These are phyloP conservation scores for Vannuccia rotundouncinata DNA, from an alignment of 2,888 invertebrate species.

Conservation along the genomic window DNA sequence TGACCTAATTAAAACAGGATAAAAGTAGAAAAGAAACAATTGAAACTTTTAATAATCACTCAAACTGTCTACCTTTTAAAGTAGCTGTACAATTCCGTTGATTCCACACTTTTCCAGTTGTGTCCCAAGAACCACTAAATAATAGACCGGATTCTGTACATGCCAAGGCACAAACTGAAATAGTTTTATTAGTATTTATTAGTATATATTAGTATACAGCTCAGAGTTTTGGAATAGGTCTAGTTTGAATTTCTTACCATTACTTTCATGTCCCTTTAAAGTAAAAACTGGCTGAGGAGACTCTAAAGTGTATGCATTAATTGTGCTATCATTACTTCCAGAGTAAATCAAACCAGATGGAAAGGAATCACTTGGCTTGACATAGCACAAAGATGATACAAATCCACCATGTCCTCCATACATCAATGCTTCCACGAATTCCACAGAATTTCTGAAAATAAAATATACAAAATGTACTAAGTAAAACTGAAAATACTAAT, in stretches of 20 bases:
- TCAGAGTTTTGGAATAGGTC: neutral
- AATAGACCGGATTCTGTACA: conserved; percentile 61
- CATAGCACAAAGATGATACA: conserved; percentile 71
- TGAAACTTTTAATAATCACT: neutral
- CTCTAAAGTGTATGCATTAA: conserved; percentile 70
- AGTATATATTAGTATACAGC: conserved; percentile 4
- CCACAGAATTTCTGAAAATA: conserved; percentile 57
- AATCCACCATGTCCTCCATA: conserved; percentile 73
- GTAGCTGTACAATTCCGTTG: conserved; percentile 61
- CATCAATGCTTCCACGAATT: conserved; percentile 47
- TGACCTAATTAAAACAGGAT: too few species aligned
- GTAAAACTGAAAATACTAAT: too few species aligned
- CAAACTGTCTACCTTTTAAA: conserved; percentile 54
- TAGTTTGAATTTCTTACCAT: neutral
- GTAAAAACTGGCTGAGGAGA: conserved; percentile 65
- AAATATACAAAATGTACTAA: too few species aligned
- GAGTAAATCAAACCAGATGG: conserved; percentile 75
- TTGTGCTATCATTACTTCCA: conserved; percentile 63
- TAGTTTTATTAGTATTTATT: conserved; percentile 29
- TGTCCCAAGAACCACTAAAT: conserved; percentile 86
- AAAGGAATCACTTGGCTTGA: conserved; percentile 66
- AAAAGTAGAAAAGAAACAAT: too few species aligned
- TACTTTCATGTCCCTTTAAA: conserved; percentile 71
- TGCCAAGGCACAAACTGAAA: conserved; percentile 58
- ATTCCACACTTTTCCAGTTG: conserved; percentile 75